phyloP scores from a whole-genome alignment of 35 echinoderm and acorn worm species.

The Amphiura filiformis region DNA sequence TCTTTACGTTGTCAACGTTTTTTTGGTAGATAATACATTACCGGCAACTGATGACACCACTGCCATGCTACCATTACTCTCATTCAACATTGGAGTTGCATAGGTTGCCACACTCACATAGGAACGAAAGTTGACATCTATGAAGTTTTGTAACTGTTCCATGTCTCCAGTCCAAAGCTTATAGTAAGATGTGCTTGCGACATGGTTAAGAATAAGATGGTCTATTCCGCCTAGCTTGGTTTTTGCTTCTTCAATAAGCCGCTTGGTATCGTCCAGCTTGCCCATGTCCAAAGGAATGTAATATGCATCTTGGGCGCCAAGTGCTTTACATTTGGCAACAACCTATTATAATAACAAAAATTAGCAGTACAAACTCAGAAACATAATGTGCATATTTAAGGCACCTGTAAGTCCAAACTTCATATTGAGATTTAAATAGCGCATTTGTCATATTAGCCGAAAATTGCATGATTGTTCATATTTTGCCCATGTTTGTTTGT shows the following conservation, averaged over 20 bases:
- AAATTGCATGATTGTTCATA: too few species aligned
- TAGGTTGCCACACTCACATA: constrained; percentile 88
- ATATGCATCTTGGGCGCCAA: constrained; percentile 78
- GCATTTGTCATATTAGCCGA: too few species aligned
- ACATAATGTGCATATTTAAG: too few species aligned
- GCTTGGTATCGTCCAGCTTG: constrained; percentile 54
- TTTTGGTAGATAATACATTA: too few species aligned
- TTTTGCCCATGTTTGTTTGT: too few species aligned
- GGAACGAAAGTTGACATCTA: constrained; percentile 82
- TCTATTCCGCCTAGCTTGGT: constrained; percentile 73
- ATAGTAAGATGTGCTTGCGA: constrained; percentile 51
- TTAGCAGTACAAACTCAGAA: too few species aligned
- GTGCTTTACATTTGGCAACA: constrained; percentile 82
- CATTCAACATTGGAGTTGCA: constrained; percentile 66
- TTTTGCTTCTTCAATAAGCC: constrained; percentile 73
- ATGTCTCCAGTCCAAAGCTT: constrained; percentile 62
- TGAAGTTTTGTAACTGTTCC: constrained; percentile 49
- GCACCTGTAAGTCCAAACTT: too few species aligned
- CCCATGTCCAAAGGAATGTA: too few species aligned
- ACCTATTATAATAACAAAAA: too few species aligned
- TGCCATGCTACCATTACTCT: constrained; percentile 77
- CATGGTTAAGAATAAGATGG: constrained; percentile 89
- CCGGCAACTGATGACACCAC: constrained; percentile 87
- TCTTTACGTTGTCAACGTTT: too few species aligned
- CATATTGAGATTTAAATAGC: too few species aligned